Evolutionary conservation across 2,797 vertebrate genomes (phyloP), one percentile per base, ranked within the genome.

Genomic region (Chaetophractus vellerosus): DNA sequence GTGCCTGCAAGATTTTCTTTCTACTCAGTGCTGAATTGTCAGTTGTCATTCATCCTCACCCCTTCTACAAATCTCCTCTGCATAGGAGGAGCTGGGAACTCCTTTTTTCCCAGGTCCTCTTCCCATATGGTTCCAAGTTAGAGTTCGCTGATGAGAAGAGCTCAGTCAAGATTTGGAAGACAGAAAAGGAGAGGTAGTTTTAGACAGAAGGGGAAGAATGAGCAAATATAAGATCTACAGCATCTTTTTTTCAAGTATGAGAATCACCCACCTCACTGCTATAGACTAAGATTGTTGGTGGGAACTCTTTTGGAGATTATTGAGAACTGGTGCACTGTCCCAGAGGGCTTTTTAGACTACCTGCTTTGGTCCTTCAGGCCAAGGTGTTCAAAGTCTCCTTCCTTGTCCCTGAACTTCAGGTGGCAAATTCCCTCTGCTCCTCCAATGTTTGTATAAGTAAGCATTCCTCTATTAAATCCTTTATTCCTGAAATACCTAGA

Each of bases 401-500:
- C 14, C 12, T 33, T 93, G 59, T 90, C 33, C 12, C 23, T 89
- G 81, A 96, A 31, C 61, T 92, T 66, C 38, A 45, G 63, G 23
- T 1, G n/a, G 24, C 45, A 80, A 64, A 45, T 90, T 87, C 55
- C 55, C 63, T 48, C 9, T n/a, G 59, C 6, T 90, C 57, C 74
- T 90, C 59, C 33, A 86, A 80, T 52, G 55, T 61, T 85, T 11
- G 21, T n/a, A 5, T 36, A 61, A 88, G 48, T 69, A 66, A 66
- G 68, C 50, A 86, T 75, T 74, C 57, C 59, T 64, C 1, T 50
- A 69, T 66, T 93, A 72, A 78, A 86, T 9, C 9, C n/a, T 64
- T 92, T 91, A 78, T 91, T 93, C 45, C 50, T 89, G 55, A 78
- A 91, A 48, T 36, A 55, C 63, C 9, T 83, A 84, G n/a, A 76